phyloP scores from a whole-genome alignment of 53 echinoderm and acorn worm genomes.

The Glandiceps talaboti region DNA sequence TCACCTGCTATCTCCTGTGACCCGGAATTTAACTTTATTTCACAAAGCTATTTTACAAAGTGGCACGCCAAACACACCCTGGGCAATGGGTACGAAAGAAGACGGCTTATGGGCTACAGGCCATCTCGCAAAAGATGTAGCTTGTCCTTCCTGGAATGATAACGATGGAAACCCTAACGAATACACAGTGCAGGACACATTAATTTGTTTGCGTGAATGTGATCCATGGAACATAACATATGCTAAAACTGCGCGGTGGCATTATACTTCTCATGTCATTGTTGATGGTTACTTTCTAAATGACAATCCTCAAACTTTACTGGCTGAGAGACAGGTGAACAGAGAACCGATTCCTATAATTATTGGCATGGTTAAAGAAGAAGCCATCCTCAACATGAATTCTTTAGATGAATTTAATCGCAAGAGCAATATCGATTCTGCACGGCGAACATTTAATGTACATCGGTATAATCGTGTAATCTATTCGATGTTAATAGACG shows the following conservation, averaged over 20 bases:
- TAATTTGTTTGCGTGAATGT: neutral
- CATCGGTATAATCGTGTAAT: slow-evolving; percentile 24
- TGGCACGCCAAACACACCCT: slow-evolving; percentile 65
- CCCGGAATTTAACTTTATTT: slow-evolving; percentile 39
- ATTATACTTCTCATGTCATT: too few species aligned
- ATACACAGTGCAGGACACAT: neutral
- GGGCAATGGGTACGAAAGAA: slow-evolving; percentile 54
- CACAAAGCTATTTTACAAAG: slow-evolving; percentile 71
- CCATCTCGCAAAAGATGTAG: slow-evolving; percentile 34
- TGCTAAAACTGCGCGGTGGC: neutral
- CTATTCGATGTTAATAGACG: slow-evolving; percentile 7
- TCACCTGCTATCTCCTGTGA: slow-evolving; percentile 59
- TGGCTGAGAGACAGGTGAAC: neutral
- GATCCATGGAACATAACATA: neutral
- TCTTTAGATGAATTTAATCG: neutral
- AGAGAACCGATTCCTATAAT: neutral
- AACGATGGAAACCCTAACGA: neutral
- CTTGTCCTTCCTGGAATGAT: slow-evolving; percentile 16
- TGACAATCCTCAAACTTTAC: neutral
- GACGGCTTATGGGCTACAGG: slow-evolving; percentile 41
- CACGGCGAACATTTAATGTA: neutral
- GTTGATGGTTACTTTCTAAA: neutral
- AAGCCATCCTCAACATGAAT: neutral
- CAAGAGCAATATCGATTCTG: neutral
- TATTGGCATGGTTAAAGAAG: neutral